These are phyloP conservation scores for Columba livia DNA, from an alignment of 2,113 vertebrate genomes.

Conservation along the genomic window DNA sequence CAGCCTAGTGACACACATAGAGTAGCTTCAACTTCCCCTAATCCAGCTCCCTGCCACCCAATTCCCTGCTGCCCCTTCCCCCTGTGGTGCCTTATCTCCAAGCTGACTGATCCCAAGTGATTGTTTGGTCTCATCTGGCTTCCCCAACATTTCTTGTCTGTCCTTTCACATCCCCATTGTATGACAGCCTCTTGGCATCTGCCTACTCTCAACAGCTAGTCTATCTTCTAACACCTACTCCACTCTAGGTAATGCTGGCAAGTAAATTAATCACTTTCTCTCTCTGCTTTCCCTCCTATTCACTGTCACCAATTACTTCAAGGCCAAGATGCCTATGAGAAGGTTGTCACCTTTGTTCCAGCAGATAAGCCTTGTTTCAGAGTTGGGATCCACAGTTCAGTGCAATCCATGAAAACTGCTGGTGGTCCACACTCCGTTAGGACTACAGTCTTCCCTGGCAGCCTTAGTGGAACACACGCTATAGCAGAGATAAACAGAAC, in stretches of 20 bases:
- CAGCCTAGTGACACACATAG: neutral
- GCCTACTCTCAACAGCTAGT: neutral
- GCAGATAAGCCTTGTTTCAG: rapidly evolving
- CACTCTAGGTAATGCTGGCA: neutral
- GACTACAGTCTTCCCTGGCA: neutral
- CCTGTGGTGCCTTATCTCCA: neutral
- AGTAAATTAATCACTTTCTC: neutral
- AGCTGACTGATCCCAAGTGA: rapidly evolving
- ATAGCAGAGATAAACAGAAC: neutral
- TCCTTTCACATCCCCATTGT: rapidly evolving
- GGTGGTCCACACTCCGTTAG: neutral
- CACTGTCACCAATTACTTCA: neutral
- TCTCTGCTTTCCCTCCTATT: neutral
- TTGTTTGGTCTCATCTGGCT: neutral
- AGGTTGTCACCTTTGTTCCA: neutral
- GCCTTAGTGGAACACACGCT: neutral
- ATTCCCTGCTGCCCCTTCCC: neutral
- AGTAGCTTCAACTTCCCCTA: neutral
- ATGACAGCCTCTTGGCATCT: neutral
- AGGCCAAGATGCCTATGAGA: neutral
- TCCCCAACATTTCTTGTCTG: neutral
- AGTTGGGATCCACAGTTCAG: neutral
- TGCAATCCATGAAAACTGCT: neutral
- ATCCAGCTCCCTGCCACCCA: neutral
- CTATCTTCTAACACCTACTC: neutral